A percentile compares a stretch with the other conserved stretches of the same genome.
phyloP scores from a whole-genome alignment of 2,888 invertebrate genomes.

The Drosophila sordidapex region DNA sequence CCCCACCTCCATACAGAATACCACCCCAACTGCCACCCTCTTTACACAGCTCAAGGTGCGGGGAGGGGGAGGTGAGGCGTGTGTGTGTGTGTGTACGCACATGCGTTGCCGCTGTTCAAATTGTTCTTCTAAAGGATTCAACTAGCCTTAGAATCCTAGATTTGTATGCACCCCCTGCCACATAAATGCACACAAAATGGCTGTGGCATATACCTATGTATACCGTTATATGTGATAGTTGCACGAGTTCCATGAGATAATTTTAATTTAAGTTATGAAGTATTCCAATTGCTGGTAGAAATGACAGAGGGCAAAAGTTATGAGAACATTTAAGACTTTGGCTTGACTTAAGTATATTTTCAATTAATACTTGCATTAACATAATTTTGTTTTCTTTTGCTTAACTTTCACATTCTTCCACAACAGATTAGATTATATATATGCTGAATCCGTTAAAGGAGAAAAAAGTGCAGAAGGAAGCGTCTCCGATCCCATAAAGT shows the following conservation, averaged over 20 bases:
- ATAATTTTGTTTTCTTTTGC: background rate
- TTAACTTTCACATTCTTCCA: background rate
- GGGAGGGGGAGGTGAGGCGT: constrained; percentile 14
- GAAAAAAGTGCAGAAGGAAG: background rate
- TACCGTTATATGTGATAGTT: background rate
- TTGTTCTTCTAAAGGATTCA: constrained; percentile 69
- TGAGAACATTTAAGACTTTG: background rate
- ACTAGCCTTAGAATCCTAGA: constrained; percentile 31
- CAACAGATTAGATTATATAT: background rate
- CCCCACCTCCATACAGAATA: background rate
- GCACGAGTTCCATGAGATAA: constrained; percentile 6
- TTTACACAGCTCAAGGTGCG: constrained; percentile 21
- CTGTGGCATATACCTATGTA: constrained; percentile 9
- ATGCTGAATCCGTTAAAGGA: background rate
- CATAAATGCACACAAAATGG: constrained; percentile 59
- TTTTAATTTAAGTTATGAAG: background rate
- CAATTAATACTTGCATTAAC: background rate
- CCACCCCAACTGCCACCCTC: constrained; percentile 59
- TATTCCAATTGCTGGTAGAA: background rate
- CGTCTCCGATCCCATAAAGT: background rate
- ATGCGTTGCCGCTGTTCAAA: constrained; percentile 59
- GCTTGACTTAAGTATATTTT: background rate
- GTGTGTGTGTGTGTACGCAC: constrained; percentile 47
- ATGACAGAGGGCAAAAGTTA: background rate
- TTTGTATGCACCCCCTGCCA: constrained; percentile 40